Evolutionary conservation across 2,797 vertebrate genomes (phyloP), one percentile per base, ranked within the genome.

Genomic region (Aplochiton taeniatus): DNA sequence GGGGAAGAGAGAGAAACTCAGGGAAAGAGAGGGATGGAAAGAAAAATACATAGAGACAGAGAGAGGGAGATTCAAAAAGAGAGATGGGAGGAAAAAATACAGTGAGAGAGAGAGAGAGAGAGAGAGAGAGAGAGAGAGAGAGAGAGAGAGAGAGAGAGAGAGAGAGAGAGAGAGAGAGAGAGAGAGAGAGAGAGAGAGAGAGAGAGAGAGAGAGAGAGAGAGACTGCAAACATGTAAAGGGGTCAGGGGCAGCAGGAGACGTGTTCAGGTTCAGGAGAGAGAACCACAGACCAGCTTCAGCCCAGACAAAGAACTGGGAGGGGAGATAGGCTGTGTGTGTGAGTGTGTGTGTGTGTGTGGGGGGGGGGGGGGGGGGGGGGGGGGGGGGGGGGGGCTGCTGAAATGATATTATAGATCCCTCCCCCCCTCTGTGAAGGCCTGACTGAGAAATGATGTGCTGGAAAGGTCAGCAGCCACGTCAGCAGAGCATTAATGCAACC

Each of bases 401-500:
- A 41, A 54, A 17, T 44, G 54, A 64, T 63, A 63, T 66, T 59
- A 70, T 69, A 51, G 63, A 65, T 61, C 65, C 56, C 54, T 54
- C 55, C 67, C 62, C 65, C 56, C 54, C 57, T 54, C 67, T 48
- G 42, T 56, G 73, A 14, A 68, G n/a, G 70, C 60, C 52, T 55
- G 50, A 74, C 50, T 84, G 65, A 80, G 76, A 80, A 85, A 88
- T 78, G 65, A 14, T 66, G 76, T 20, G 0, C 58, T 14, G 17
- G 16, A 89, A 85, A 89, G 80, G 85, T 87, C 85, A 86, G 64
- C 14, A 63, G 69, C 60, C 64, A 43, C 60, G 64, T 73, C 61
- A 78, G 65, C 68, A 41, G 4, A 11, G 47, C 58, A 72, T 63
- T 31, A 31, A 31, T 31, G 31, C 31, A 3, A 10, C 41, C 4